phyloP scores from a whole-genome alignment of 2,888 invertebrate species.

The Mesochorus sp. region DNA sequence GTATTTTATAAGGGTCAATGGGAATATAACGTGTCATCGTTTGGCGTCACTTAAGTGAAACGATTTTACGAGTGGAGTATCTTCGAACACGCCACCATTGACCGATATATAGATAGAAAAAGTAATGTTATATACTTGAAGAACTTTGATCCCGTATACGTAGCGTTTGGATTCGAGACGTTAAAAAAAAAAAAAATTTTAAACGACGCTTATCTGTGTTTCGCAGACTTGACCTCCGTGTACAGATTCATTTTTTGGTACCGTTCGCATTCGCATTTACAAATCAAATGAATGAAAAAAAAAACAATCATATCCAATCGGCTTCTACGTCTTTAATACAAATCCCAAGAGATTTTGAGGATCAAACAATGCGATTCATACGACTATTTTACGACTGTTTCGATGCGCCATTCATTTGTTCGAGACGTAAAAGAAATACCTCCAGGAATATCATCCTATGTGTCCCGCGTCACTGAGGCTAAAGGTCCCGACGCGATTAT shows the following conservation, averaged over 20 bases:
- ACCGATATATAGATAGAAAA: not conserved
- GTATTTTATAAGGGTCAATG: slow-evolving; percentile 58
- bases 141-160: not conserved
- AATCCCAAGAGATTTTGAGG: not conserved
- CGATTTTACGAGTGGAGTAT: slow-evolving; percentile 31
- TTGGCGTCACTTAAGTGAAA: slow-evolving; percentile 26
- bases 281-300: not conserved
- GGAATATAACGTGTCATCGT: slow-evolving; percentile 34
- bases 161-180: no score
- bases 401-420: not conserved
- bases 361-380: not conserved
- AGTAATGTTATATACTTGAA: not conserved
- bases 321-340: not conserved
- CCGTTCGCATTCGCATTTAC: not conserved
- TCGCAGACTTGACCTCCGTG: no score
- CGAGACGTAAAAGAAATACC: no score
- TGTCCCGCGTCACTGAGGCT: no score
- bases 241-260: not conserved
- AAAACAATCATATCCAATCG: not conserved
- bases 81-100: slow-evolving; percentile 6
- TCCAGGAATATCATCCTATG: no score
- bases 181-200: not conserved
- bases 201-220: no score
- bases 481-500: no score
- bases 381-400: not conserved